A percentile compares a stretch with the other conserved stretches of the same genome.
Evolutionary conservation across 2,888 invertebrate genomes (phyloP).

Genomic region (Gnatocerus cornutus): DNA sequence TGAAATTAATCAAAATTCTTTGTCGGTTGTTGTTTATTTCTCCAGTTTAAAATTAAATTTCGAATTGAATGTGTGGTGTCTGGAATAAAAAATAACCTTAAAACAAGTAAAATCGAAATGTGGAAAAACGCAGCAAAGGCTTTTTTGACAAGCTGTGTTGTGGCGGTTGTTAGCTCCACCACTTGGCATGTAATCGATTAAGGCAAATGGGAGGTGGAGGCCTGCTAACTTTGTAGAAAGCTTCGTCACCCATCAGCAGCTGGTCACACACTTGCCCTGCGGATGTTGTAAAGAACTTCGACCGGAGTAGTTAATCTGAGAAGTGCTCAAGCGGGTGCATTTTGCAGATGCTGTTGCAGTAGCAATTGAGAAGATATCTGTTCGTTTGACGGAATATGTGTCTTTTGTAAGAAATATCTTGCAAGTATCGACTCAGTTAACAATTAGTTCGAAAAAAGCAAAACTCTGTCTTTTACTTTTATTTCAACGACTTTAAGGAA

Average conservation of each 20-base stretch:
- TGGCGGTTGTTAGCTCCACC: conserved; percentile 21
- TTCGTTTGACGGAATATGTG: conserved; percentile 18
- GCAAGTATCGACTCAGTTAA: conserved; percentile 24
- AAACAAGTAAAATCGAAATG: not conserved
- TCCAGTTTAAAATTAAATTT: not conserved
- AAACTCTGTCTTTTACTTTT: no score
- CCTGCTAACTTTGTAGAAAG: conserved; percentile 26
- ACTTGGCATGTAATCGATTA: conserved; percentile 38
- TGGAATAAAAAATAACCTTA: not conserved
- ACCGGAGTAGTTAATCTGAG: conserved; percentile 29
- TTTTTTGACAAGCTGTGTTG: conserved; percentile 11
- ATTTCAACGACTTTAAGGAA: no score
- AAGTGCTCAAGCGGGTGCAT: conserved; percentile 25
- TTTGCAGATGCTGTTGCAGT: conserved; percentile 18
- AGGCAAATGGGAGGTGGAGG: conserved; percentile 37
- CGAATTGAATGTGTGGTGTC: not conserved
- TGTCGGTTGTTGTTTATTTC: not conserved
- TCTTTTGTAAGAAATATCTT: not conserved
- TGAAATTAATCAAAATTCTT: not conserved
- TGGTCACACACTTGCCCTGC: conserved; percentile 34
- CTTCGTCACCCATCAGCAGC: conserved; percentile 36
- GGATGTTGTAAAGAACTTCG: conserved; percentile 33
- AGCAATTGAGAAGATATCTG: conserved; percentile 12
- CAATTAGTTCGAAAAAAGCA: not conserved
- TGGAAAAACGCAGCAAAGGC: conserved; percentile 4